Base-by-base conservation (phyloP, 2,888 invertebrate genomes). In the Hirudinaria manillensis region DNA sequence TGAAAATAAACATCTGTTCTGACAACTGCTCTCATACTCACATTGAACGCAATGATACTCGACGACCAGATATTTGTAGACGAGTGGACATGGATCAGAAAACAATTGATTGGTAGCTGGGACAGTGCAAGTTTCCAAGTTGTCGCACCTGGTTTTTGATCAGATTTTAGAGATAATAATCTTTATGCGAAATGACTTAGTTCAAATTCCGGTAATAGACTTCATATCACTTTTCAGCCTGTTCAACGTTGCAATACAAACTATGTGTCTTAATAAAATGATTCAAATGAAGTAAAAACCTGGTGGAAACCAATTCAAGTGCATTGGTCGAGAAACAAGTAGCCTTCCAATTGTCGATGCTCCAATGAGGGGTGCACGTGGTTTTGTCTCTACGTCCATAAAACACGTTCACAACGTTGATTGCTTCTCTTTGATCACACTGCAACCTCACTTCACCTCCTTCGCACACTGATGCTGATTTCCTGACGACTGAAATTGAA, bases 41-140 rank as follows among this genome's bases (percentile, higher is more conserved):
- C 78, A 76, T 77, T 70, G 56, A 56, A 67, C 65, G 77, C 83
- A 83, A 73, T 76, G 77, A 78, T 82, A 82, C 70, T 80, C 80
- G 72, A 82, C 80, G 79, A 83, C 82, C 29, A 82, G 79, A 76
- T 83, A 83, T 78, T 83, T 83, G 77, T 77, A 78, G 21, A 83
- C 83, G 27, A 75, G 78, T 6, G 79, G 79, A 77, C 83, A 83
- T 10, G 82, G 82, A 76, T 83, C 83, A 21, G 84, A 89, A 88
- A 90, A 85, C 71, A 81, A 78, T 55, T 73, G 67, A 66, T 78
- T 77, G 67, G 67, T 53, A 38, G 78, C 77, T 10, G 61, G 70
- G 3, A 78, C 73, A 27, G 36, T 75, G 71, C 78, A 77, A 21
- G 19, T 16, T 27, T 36, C 32, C 72, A 65, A 4, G 36, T 16